Conservation (phyloP, 2,888 invertebrate species). For the Oithona nana region DNA sequence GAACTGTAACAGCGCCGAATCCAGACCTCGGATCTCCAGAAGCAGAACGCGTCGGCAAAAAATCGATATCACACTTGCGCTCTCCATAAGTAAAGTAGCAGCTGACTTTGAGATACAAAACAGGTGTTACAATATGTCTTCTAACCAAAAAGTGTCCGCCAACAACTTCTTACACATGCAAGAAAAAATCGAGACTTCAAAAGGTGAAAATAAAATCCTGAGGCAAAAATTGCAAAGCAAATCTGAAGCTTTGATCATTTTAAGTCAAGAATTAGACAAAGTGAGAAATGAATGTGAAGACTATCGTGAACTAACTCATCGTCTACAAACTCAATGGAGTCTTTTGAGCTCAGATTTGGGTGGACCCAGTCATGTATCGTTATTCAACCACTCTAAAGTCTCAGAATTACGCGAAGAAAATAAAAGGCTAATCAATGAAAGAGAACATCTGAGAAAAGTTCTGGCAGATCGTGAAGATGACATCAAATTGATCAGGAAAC, state of each 20-base stretch:
- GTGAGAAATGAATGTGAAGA: constrained; percentile 58
- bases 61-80: too few relatives aligned
- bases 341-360: background rate
- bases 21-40: too few relatives aligned
- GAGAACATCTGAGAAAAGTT: background rate
- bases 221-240: constrained; percentile 54
- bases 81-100: too few relatives aligned
- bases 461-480: constrained; percentile 8
- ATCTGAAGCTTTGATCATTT: constrained; percentile 55
- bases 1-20: too few relatives aligned
- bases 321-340: constrained; percentile 37
- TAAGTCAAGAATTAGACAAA: constrained; percentile 54
- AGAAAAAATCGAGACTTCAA: background rate
- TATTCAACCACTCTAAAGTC: background rate
- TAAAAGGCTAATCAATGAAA: constrained; percentile 9
- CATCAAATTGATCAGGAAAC: background rate
- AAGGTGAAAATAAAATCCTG: constrained; percentile 18
- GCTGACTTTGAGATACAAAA: too few relatives aligned
- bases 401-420: constrained; percentile 4
- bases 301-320: constrained; percentile 58
- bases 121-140: too few relatives aligned
- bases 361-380: background rate
- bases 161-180: background rate
- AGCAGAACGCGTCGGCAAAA: too few relatives aligned
- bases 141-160: background rate